Percentiles rank a stretch among this genome's conserved stretches.
These are phyloP conservation scores for Apis cerana DNA, from an alignment of 1,140 invertebrate genomes.

Conservation along the genomic window DNA sequence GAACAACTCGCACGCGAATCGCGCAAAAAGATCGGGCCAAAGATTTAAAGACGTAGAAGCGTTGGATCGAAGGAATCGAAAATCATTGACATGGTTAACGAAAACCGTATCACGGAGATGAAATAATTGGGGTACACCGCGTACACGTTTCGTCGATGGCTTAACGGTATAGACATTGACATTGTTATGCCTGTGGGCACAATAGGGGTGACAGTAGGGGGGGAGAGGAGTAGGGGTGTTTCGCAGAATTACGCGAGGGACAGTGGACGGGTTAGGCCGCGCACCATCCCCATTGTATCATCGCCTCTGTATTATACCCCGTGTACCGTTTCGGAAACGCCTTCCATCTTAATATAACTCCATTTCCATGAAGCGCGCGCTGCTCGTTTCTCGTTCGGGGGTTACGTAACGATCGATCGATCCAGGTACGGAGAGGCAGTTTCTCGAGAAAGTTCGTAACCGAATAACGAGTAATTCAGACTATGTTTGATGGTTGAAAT, in stretches of 20 bases:
- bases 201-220: conserved; percentile 45
- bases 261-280: conserved; percentile 47
- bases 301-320: conserved; percentile 19
- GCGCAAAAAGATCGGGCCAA: no score
- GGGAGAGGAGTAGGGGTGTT: conserved; percentile 24
- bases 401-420: conserved; percentile 18
- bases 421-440: background rate
- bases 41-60: no score
- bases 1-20: no score
- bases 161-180: conserved; percentile 59
- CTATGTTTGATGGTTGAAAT: background rate
- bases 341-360: conserved; percentile 46
- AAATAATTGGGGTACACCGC: conserved; percentile 52
- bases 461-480: background rate
- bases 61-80: background rate
- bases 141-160: conserved; percentile 45
- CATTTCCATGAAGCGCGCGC: conserved; percentile 32
- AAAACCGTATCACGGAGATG: conserved; percentile 26
- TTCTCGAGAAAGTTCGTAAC: conserved; percentile 7
- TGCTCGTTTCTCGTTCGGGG: conserved; percentile 12
- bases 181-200: conserved; percentile 48
- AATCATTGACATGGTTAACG: background rate
- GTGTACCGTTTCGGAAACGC: conserved; percentile 35
- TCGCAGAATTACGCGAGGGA: conserved; percentile 56
- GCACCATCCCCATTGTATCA: conserved; percentile 39